Evolutionary conservation across 2,113 vertebrate genomes (phyloP).

Genomic region (Cettia cetti): DNA sequence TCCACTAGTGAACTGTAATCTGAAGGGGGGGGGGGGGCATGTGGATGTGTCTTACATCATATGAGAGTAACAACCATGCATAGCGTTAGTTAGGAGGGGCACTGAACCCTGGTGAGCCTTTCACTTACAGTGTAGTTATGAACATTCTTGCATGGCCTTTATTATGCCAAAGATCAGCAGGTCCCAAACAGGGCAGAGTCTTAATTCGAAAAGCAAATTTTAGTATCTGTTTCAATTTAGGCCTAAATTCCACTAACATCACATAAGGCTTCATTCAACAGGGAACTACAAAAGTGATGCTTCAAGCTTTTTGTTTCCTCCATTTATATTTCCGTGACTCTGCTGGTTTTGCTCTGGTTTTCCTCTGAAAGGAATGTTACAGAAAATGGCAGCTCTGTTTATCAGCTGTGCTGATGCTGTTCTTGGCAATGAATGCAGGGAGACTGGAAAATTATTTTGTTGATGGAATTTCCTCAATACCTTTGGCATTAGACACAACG

Average conservation of each 20-base stretch:
- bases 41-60: neutral
- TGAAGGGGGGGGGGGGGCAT: neutral
- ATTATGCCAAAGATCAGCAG: neutral
- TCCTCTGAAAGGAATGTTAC: neutral
- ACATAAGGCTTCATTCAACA: neutral
- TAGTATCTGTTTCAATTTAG: neutral
- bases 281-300: neutral
- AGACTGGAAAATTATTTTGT: neutral
- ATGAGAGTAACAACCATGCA: neutral
- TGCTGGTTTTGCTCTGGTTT: neutral
- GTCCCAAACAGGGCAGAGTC: neutral
- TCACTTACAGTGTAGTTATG: neutral
- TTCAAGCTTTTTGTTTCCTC: neutral
- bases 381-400: neutral
- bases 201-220: neutral
- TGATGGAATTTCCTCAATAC: constrained; percentile 58
- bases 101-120: neutral
- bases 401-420: neutral
- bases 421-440: neutral
- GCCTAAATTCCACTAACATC: neutral
- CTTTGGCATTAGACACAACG: constrained; percentile 37
- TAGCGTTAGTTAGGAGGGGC: neutral
- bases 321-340: neutral
- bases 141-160: neutral
- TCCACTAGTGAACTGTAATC: neutral